Base-by-base conservation (phyloP, 2,113 vertebrate genomes). In the Alligator mississippiensis region DNA sequence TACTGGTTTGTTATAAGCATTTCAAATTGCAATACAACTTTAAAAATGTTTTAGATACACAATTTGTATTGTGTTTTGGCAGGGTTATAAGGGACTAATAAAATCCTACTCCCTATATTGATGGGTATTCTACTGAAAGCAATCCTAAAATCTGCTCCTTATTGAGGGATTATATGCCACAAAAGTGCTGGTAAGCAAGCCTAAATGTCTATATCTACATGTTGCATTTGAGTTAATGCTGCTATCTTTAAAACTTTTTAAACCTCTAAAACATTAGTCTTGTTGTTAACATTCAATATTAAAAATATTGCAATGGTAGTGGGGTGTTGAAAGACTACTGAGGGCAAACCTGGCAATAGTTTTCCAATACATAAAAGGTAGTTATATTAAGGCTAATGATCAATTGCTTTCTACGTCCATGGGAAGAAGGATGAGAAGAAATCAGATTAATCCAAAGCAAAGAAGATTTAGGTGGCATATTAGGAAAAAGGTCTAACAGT, bases 91-190 rank as follows among this genome's bases (percentile, higher is more conserved):
- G 9, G 88, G 18, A 22, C 21, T 74, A 13, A 13, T 28, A 82
- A 82, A 88, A 72, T 70, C 59, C 34, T 60, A 78, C 30, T 58
- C n/a, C 30, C 19, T 80, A 12, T 72, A 34, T 57, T 22, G 30
- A 58, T 0, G 19, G 27, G 0, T 4, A 59, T 4, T n/a, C 16
- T 59, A 54, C 34, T 19, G 58, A 88, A 91, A 12, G 47, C 6
- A 28, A 63, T 4, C 7, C 80, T 75, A 80, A 82, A 86, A 34
- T 55, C 79, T 13, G 25, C 54, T 88, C 80, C 57, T 68, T 66
- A 91, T 9, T 16, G 19, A 4, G 24, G 54, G 19, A 68, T 57
- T 62, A 38, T n/a, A 57, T 68, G 54, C 55, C 17, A 76, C 13
- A 25, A 3, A 5, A 2, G 4, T 17, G 75, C 3, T 3, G 14